These are phyloP conservation scores for Trinorchestia longiramus DNA, from an alignment of 1,140 invertebrate genomes.

Conservation along the genomic window DNA sequence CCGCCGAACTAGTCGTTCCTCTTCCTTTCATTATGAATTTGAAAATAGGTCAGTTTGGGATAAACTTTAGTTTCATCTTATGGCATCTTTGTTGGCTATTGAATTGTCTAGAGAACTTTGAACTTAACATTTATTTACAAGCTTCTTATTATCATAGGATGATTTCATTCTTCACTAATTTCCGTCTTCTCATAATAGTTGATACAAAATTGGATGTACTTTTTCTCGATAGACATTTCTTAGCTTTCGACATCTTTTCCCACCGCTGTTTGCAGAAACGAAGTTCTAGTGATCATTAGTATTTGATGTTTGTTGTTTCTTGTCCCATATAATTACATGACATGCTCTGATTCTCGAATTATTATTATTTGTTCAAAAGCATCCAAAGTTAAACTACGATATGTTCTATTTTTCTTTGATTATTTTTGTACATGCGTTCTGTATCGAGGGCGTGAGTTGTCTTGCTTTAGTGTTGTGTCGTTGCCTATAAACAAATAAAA, in stretches of 20 bases:
- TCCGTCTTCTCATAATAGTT: too few relatives aligned
- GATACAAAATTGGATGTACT: neutral
- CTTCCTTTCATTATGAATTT: neutral
- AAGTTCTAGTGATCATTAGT: conserved; percentile 13
- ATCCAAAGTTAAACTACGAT: conserved; percentile 5
- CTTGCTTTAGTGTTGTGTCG: neutral
- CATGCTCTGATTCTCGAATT: neutral
- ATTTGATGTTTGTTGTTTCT: neutral
- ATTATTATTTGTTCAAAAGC: neutral
- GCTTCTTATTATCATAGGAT: neutral
- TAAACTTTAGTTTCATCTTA: neutral
- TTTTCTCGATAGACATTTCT: neutral
- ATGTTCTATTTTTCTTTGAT: conserved; percentile 40
- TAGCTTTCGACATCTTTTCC: neutral
- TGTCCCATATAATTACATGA: neutral
- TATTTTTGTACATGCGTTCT: neutral
- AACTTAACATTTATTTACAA: neutral
- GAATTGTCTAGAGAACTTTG: neutral
- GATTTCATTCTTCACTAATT: too few relatives aligned
- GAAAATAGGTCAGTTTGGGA: neutral
- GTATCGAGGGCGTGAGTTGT: neutral
- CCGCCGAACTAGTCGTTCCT: neutral
- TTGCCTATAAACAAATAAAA: neutral
- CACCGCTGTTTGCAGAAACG: neutral
- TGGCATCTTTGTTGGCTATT: too few relatives aligned